These are phyloP conservation scores for Clanis bilineata DNA, from an alignment of 2,888 invertebrate genomes.

Conservation along the genomic window DNA sequence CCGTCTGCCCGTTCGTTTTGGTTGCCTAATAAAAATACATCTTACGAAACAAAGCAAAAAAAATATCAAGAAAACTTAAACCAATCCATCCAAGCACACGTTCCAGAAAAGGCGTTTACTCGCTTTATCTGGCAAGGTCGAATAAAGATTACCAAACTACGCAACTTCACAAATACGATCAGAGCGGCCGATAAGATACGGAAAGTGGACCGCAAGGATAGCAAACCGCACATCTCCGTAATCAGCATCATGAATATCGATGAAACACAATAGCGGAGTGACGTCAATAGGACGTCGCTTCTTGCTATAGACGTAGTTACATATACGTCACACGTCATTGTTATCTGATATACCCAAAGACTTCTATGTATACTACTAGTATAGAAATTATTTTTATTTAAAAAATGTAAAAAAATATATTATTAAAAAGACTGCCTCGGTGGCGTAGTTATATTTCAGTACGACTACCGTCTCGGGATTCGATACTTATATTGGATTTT, in stretches of 20 bases:
- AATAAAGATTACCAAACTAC: background rate
- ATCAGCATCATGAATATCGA: constrained; percentile 9
- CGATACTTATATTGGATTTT: too few relatives aligned
- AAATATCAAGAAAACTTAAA: background rate
- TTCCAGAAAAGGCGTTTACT: background rate
- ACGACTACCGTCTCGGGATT: too few relatives aligned
- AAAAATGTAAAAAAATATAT: too few relatives aligned
- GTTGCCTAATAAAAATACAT: too few relatives aligned
- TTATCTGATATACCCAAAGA: background rate
- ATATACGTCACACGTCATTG: background rate
- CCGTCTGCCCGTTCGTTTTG: too few relatives aligned
- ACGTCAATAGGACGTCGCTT: background rate
- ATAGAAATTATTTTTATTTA: too few relatives aligned
- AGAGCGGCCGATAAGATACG: constrained; percentile 2
- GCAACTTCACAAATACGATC: constrained; percentile 11
- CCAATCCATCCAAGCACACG: background rate
- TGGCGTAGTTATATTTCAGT: too few relatives aligned
- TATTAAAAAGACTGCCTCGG: too few relatives aligned
- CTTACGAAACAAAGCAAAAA: background rate
- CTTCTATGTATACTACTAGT: too few relatives aligned
- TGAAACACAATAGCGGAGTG: constrained; percentile 9
- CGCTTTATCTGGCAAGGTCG: background rate
- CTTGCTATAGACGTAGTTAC: background rate
- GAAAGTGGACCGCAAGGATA: background rate
- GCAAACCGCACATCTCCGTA: constrained; percentile 4